Base-by-base conservation (phyloP, 2,797 vertebrate genomes). In the Myotis findleyi region DNA sequence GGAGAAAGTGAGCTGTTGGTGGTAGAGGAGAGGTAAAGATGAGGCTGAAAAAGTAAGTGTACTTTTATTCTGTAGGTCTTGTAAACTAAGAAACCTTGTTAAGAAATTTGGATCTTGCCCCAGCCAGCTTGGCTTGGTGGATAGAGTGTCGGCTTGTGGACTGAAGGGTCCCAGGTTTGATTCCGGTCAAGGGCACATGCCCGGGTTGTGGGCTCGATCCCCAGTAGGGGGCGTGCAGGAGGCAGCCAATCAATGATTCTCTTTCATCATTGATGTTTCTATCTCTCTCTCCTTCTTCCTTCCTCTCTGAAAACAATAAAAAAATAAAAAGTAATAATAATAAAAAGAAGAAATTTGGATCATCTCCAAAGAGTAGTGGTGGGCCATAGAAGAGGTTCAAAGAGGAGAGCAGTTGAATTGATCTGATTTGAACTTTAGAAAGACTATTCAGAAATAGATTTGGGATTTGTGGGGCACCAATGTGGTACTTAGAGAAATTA, bases 51-150 rank as follows among this genome's bases (percentile, higher is more conserved):
- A 49, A 3, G 0, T 3, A 53, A 25, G 41, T 47, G 38, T 62
- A 23, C 21, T 55, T 68, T 51, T 44, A 20, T 59, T 51, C 12
- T 82, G 3, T 30, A 66, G 41, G 30, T 49, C 64, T 77, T 55
- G 27, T 59, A 53, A 80, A n/a, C 55, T 86, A 82, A 47, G 87
- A 96, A 66, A 69, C 17, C 23, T 89, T 89, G 47, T 53, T 81
- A 72, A 79, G 38, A 90, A 75, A 59, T 91, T 75, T 71, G 10
- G 57, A 68, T 68, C 8, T 68, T 33, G 66, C 18, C 18, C 66
- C 18, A 36, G 66, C 14, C 62, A 2, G 14, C n/a, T 64, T 21
- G 17, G 66, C 9, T 68, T 36, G 18, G 33, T 21, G 33, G 66
- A 21, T 68, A 33, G 62, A 33, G 62, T 7, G 0, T 10, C 8